Conservation (phyloP, 2,797 vertebrate species). For the Staurois parvus region DNA sequence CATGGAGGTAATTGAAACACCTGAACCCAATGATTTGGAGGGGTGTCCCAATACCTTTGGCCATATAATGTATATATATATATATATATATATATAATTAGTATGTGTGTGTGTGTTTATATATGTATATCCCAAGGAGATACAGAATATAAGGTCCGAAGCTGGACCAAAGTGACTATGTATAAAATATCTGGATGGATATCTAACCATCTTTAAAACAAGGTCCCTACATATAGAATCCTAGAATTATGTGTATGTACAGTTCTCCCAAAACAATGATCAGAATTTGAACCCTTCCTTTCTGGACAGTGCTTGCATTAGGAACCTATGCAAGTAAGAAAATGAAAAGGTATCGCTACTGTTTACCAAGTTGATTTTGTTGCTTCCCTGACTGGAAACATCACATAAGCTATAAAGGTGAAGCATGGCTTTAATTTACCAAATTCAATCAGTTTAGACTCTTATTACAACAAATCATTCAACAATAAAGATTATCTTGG, state of each 20-base stretch:
- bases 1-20: too few relatives aligned
- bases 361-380: background rate
- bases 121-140: too few relatives aligned
- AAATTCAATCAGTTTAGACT: background rate
- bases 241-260: background rate
- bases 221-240: background rate
- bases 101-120: too few relatives aligned
- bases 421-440: background rate
- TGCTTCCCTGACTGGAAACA: background rate
- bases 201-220: too few relatives aligned
- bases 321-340: background rate
- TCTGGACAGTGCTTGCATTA: background rate
- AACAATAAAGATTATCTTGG: background rate
- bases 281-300: background rate
- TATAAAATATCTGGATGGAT: too few relatives aligned
- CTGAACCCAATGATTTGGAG: too few relatives aligned
- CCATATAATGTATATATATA: too few relatives aligned
- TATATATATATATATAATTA: too few relatives aligned
- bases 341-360: background rate
- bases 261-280: background rate
- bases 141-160: too few relatives aligned
- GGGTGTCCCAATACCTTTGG: too few relatives aligned
- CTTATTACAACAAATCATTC: background rate
- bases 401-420: background rate
- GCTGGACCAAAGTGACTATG: too few relatives aligned